Percentiles rank a stretch among this genome's conserved stretches.
These are phyloP conservation scores for Carpatolechia fugitivella DNA, from an alignment of 2,888 invertebrate species.

Conservation along the genomic window DNA sequence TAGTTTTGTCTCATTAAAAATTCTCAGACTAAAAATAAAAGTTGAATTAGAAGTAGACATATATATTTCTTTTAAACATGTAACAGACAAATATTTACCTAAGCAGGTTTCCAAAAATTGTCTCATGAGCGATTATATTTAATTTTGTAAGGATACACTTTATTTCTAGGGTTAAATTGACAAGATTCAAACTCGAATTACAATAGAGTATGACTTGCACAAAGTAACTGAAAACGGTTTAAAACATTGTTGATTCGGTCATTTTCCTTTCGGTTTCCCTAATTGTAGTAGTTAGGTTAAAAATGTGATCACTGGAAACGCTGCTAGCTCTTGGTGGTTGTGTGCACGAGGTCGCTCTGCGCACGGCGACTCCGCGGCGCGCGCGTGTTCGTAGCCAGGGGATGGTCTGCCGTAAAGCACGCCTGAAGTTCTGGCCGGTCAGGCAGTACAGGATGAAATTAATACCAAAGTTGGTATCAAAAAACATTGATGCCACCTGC, in stretches of 20 bases:
- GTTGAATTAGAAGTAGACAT: too few relatives aligned
- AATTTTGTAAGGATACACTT: too few relatives aligned
- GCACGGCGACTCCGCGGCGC: slow-evolving; percentile 22
- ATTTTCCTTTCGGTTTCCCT: background rate
- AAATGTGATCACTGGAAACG: slow-evolving; percentile 46
- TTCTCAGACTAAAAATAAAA: too few relatives aligned
- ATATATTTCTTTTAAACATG: too few relatives aligned
- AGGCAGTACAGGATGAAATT: slow-evolving; percentile 91
- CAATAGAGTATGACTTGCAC: too few relatives aligned
- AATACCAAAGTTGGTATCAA: slow-evolving; percentile 90
- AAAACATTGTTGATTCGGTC: background rate
- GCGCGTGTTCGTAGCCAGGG: slow-evolving; percentile 36
- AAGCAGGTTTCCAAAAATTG: too few relatives aligned
- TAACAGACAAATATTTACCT: too few relatives aligned
- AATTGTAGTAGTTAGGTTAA: slow-evolving; percentile 4
- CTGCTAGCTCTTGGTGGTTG: slow-evolving; percentile 39
- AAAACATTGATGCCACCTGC: slow-evolving; percentile 83
- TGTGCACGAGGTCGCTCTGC: slow-evolving; percentile 23
- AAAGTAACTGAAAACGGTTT: background rate
- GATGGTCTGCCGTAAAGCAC: slow-evolving; percentile 62
- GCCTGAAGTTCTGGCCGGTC: slow-evolving; percentile 88
- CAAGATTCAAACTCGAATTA: too few relatives aligned
- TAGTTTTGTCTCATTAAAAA: too few relatives aligned
- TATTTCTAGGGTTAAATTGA: too few relatives aligned
- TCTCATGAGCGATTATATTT: too few relatives aligned